phyloP scores from a whole-genome alignment of 2,113 vertebrate genomes.

The Sciurus niger region DNA sequence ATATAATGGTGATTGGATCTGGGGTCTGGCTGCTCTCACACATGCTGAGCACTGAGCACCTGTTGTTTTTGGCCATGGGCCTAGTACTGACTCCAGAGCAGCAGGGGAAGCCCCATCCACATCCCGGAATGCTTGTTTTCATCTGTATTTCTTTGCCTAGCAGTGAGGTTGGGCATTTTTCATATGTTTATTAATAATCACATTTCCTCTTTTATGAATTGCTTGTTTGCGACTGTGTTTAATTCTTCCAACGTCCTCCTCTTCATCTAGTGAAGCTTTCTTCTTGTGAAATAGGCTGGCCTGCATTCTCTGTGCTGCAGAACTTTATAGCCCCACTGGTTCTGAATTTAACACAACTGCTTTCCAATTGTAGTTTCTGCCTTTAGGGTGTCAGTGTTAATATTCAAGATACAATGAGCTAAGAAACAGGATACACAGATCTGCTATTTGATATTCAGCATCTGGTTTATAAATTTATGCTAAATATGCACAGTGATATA shows the following conservation, averaged over 20 bases:
- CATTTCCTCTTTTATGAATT: slow-evolving; percentile 54
- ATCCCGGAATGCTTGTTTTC: neutral
- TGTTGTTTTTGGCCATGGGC: slow-evolving; percentile 38
- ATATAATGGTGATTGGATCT: neutral
- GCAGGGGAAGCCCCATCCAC: neutral
- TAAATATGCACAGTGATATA: slow-evolving; percentile 75
- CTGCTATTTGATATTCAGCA: slow-evolving; percentile 77
- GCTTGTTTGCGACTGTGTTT: slow-evolving; percentile 6
- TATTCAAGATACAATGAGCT: slow-evolving; percentile 74
- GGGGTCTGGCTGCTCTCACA: neutral
- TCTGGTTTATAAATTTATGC: slow-evolving; percentile 79
- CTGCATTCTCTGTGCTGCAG: neutral
- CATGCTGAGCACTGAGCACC: neutral
- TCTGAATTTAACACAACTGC: slow-evolving; percentile 49
- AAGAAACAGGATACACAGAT: slow-evolving; percentile 76
- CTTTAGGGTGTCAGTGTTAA: slow-evolving; percentile 72
- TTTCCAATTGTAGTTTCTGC: slow-evolving; percentile 65
- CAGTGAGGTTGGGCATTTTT: slow-evolving; percentile 48
- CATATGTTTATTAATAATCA: neutral
- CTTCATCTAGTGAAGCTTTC: slow-evolving; percentile 1
- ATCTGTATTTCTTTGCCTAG: slow-evolving; percentile 38
- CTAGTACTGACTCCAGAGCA: neutral
- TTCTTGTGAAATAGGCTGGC: slow-evolving; percentile 20
- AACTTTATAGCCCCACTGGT: neutral
- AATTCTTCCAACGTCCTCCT: neutral